Evolutionary conservation across 2,888 invertebrate species (phyloP), one percentile per base, ranked within the genome.

Genomic region (Drosophila subquinaria): DNA sequence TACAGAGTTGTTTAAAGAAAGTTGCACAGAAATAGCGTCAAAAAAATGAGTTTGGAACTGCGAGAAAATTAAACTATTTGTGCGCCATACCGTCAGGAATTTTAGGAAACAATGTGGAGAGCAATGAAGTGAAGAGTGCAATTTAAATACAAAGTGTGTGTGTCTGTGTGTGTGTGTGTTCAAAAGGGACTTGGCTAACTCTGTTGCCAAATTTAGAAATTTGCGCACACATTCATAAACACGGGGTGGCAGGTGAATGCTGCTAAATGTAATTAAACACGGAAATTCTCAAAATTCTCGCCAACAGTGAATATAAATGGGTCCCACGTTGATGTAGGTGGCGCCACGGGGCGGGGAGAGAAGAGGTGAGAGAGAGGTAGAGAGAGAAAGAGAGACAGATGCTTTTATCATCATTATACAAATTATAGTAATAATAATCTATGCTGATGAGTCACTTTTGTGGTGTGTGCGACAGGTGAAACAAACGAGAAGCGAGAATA

Each of bases 251-350:
- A 68, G 60, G 60, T 52, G 63, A 59, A 57, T 60, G 47, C 50
- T 42, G 40, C 47, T 17, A 51, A 75, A 53, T 76, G 76, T 70
- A 79, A 79, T 79, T 70, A 76, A 66, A 73, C 57, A 63, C 68
- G 75, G 60, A 76, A 68, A 68, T 64, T 66, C 62, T 69, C 52
- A 52, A 64, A 64, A 63, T 68, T 50, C 50, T 23, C 38, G 48
- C 55, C 35, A 55, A 57, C 47, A 59, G 53, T 52, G 55, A 52
- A 53, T 56, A 50, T 50, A 53, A 53, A 65, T 48, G 51, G 42
- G 8, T 20, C 36, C 27, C 55, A n/a, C 15, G 52, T n/a, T 68
- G 50, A 20, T 51, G 51, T 33, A 45, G 56, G 38, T 23, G 45
- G 48, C 27, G 38, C 17, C 23, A 30, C 23, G 23, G 23, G 42